Evolutionary conservation across 2,888 invertebrate genomes (phyloP).

Genomic region (Drosophila subquinaria): DNA sequence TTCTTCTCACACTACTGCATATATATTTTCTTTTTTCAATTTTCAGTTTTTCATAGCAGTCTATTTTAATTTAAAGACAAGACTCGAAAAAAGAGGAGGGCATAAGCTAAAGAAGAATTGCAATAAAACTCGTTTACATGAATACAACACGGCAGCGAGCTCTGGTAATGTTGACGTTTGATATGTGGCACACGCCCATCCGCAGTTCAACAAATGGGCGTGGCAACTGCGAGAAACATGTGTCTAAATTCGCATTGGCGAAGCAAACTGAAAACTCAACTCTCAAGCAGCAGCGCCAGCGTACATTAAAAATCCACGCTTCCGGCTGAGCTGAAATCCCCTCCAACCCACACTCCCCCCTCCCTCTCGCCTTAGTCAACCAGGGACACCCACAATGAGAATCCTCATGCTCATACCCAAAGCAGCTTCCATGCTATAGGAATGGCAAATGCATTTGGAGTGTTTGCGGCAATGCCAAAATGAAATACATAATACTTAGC

Average conservation of each 20-base stretch:
- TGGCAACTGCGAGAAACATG: conserved; percentile 61
- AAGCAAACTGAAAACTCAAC: conserved; percentile 17
- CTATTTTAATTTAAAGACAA: conserved; percentile 53
- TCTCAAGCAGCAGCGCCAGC: conserved; percentile 35
- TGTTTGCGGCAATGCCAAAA: conserved; percentile 79
- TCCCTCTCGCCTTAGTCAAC: background rate
- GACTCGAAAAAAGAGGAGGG: background rate
- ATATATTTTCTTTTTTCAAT: background rate
- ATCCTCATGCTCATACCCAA: conserved; percentile 11
- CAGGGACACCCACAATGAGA: conserved; percentile 14
- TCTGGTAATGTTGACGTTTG: conserved; percentile 51
- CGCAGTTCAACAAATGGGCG: conserved; percentile 11
- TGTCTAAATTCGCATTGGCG: conserved; percentile 75
- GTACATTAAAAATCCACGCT: conserved; percentile 77
- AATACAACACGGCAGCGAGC: conserved; percentile 38
- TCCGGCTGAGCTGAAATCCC: conserved; percentile 51
- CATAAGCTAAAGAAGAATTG: conserved; percentile 5
- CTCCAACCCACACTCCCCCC: background rate
- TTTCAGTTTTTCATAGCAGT: conserved; percentile 7
- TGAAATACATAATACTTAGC: conserved; percentile 79
- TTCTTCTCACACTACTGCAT: background rate
- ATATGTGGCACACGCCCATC: conserved; percentile 58
- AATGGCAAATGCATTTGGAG: conserved; percentile 78
- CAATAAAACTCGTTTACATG: conserved; percentile 47
- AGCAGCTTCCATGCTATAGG: conserved; percentile 43